phyloP scores from a whole-genome alignment of 1,140 invertebrate species.

The Uloborus diversus region DNA sequence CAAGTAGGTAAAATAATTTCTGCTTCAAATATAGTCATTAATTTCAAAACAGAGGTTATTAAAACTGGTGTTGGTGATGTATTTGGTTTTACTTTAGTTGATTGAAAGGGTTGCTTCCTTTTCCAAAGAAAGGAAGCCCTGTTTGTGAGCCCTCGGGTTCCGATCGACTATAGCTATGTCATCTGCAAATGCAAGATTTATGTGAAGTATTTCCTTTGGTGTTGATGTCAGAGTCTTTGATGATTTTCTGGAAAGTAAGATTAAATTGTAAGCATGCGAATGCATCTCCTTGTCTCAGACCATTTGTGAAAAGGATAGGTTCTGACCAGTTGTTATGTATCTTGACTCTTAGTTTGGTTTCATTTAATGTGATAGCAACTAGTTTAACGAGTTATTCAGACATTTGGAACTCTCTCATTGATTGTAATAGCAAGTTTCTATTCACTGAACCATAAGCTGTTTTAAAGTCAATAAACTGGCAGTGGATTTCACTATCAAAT shows the following conservation, averaged over 20 bases:
- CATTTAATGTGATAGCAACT: neutral
- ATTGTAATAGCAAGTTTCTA: conserved; percentile 5
- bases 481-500: neutral
- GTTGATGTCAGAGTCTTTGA: neutral
- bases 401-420: neutral
- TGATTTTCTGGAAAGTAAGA: conserved; percentile 3
- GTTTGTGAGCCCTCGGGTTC: neutral
- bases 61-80: neutral
- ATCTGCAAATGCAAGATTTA: conserved; percentile 5
- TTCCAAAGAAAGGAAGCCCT: neutral
- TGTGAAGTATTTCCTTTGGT: neutral
- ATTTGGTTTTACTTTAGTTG: conserved; percentile 3
- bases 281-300: conserved; percentile 1
- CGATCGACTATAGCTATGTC: neutral
- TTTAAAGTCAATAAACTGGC: neutral
- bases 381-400: neutral
- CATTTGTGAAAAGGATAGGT: neutral
- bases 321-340: neutral
- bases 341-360: neutral
- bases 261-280: neutral
- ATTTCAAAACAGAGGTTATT: neutral
- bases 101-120: neutral
- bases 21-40: neutral
- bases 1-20: neutral
- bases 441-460: conserved; percentile 1